phyloP scores from a whole-genome alignment of 2,888 invertebrate species.

The Megastigmus dorsalis region DNA sequence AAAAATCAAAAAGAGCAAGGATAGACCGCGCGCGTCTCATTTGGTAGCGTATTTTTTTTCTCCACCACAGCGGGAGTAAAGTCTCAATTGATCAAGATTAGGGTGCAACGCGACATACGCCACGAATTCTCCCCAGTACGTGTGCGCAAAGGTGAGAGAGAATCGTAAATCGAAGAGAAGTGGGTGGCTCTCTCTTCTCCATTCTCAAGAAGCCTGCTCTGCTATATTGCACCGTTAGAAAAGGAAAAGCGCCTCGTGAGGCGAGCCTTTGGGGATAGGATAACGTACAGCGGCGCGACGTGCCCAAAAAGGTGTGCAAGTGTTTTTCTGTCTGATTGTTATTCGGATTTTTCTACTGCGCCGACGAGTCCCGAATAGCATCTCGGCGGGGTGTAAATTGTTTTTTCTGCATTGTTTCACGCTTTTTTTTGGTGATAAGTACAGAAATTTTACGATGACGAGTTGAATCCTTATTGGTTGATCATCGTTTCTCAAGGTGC shows the following conservation, averaged over 20 bases:
- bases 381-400: no score
- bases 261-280: background rate
- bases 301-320: constrained; percentile 29
- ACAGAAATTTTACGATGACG: no score
- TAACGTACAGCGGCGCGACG: background rate
- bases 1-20: background rate
- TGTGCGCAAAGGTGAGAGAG: background rate
- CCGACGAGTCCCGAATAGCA: no score
- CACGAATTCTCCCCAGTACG: background rate
- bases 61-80: background rate
- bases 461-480: no score
- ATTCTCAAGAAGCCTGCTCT: background rate
- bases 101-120: no score
- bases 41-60: background rate
- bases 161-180: constrained; percentile 26
- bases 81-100: background rate
- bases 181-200: constrained; percentile 16
- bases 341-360: constrained; percentile 13
- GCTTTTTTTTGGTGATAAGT: no score
- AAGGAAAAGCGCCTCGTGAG: background rate
- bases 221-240: constrained; percentile 21
- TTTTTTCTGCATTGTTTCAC: no score
- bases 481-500: no score
- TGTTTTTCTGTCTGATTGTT: background rate
- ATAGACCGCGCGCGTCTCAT: background rate